Base-by-base conservation (phyloP, 2,888 invertebrate genomes). In the Eubasilissa splendida region DNA sequence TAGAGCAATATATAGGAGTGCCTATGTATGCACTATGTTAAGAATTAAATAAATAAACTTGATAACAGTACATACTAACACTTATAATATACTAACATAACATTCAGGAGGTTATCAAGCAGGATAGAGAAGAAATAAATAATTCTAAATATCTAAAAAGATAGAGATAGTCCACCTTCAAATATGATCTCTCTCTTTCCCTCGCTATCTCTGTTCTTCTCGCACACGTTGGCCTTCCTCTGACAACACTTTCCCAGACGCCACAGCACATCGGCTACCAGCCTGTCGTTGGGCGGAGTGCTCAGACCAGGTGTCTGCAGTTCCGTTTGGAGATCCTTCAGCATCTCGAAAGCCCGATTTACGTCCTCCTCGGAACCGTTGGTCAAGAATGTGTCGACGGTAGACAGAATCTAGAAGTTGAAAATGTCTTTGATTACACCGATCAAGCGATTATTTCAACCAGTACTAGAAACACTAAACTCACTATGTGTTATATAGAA, bases 171-270 rank as follows among this genome's bases (percentile, higher is more conserved):
- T 7, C 14, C 14, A 84, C 84, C 84, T 83, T 83, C 81, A 73
- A 71, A 73, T 31, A 83, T 66, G 33, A 80, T 74, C 50, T 77
- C 71, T 54, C 80, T 84, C 56, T 79, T 82, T 31, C 79, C 81
- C 4, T 80, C 80, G 8, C 12, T 42, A n/a, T 84, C 78, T 10
- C 71, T 73, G 56, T 79, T 74, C 52, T 81, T 78, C 65, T 81
- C 80, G 11, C 77, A 81, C 11, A 77, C 65, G 56, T 84, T 82
- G 12, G 80, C 77, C 63, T 80, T 80, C n/a, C 80, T 70, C 53
- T 82, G 81, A 75, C 83, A 82, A 75, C 82, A 82, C 59, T 79
- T 81, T 3, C 80, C 82, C 53, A 84, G 52, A 54, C 83, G 76
- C 83, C 84, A 84, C 68, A 83, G 68, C 9, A 83, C 65, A 11